A percentile compares a stretch with the other conserved stretches of the same genome.
Evolutionary conservation across 2,797 vertebrate genomes (phyloP).

Genomic region (Darevskia nairensis): DNA sequence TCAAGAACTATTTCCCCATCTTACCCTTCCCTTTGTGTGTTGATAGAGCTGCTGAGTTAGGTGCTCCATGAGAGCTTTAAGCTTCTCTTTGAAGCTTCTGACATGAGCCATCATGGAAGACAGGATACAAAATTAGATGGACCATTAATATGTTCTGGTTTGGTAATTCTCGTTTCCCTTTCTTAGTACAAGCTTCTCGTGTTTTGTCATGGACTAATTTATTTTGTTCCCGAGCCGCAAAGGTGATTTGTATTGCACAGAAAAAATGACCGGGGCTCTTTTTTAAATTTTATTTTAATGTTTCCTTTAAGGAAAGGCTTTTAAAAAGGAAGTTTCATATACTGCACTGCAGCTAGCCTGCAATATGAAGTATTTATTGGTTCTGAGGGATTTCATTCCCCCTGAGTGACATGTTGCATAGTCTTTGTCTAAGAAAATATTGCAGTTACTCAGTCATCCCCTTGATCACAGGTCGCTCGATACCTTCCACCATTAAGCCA

Average conservation of each 20-base stretch:
- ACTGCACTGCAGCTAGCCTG: background rate
- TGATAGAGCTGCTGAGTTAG: background rate
- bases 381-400: background rate
- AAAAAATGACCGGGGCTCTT: slow-evolving; percentile 1
- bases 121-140: background rate
- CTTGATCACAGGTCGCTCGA: slow-evolving; percentile 9
- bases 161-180: background rate
- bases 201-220: slow-evolving; percentile 8
- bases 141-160: background rate
- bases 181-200: slow-evolving; percentile 13
- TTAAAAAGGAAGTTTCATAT: background rate
- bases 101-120: background rate
- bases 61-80: background rate
- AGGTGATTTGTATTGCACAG: background rate
- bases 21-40: background rate
- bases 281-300: background rate
- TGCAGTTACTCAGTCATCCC: slow-evolving; percentile 6
- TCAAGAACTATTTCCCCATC: background rate
- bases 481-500: slow-evolving; percentile 1
- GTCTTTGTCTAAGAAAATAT: slow-evolving; percentile 16
- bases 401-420: background rate
- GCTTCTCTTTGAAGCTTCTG: slow-evolving; percentile 10
- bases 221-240: background rate
- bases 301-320: slow-evolving; percentile 13
- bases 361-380: slow-evolving; percentile 15